phyloP scores from a whole-genome alignment of 2,888 invertebrate species.

The Alviniconcha strummeri region DNA sequence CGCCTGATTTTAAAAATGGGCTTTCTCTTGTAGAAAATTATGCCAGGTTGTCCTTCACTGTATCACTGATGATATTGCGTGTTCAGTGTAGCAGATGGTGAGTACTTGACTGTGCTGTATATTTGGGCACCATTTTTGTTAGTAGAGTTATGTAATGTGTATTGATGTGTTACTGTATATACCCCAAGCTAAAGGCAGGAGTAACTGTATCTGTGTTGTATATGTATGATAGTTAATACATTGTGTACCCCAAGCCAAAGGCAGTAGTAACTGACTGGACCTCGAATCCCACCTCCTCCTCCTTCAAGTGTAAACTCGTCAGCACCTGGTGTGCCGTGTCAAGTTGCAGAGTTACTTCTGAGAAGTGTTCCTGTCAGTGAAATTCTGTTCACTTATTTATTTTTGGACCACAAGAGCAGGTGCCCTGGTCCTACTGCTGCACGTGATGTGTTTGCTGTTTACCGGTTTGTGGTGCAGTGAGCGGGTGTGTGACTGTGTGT shows the following conservation, averaged over 20 bases:
- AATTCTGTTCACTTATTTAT: background rate
- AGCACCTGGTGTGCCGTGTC: background rate
- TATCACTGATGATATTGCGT: too few species aligned
- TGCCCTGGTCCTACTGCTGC: background rate
- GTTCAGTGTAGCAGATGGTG: too few species aligned
- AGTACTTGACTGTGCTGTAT: too few species aligned
- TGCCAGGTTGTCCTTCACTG: too few species aligned
- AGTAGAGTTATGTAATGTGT: background rate
- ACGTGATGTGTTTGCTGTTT: background rate
- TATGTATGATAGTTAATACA: background rate
- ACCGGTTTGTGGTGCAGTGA: background rate
- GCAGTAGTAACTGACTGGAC: background rate
- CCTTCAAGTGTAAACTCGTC: background rate
- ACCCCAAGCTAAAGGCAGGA: background rate
- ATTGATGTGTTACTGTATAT: background rate
- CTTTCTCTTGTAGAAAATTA: too few species aligned
- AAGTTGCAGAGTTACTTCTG: conserved; percentile 10
- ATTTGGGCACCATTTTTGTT: too few species aligned
- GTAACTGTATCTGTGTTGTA: too few species aligned
- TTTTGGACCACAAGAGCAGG: background rate
- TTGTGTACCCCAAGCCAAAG: background rate
- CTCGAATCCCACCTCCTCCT: background rate
- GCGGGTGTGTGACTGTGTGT: background rate
- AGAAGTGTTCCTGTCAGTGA: conserved; percentile 13
- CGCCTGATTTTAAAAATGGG: too few species aligned